phyloP scores from a whole-genome alignment of 1,140 invertebrate genomes.

The Hetaerina americana region DNA sequence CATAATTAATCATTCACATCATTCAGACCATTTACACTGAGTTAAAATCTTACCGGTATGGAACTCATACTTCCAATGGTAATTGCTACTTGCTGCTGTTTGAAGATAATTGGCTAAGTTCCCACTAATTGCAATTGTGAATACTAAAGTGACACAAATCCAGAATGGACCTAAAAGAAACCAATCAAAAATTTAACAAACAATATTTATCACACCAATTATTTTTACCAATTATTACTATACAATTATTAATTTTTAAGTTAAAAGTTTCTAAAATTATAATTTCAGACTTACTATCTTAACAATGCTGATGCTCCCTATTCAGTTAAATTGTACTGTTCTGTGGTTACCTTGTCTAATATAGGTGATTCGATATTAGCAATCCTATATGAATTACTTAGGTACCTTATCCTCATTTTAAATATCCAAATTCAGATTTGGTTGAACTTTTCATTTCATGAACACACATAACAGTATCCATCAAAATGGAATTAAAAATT shows the following conservation, averaged over 20 bases:
- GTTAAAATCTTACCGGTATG: slow-evolving; percentile 57
- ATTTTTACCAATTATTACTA: background rate
- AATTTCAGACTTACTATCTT: background rate
- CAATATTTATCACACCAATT: slow-evolving; percentile 3
- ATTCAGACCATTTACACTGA: too few relatives aligned
- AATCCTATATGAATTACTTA: too few relatives aligned
- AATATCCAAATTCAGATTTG: too few relatives aligned
- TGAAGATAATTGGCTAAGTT: slow-evolving; percentile 85
- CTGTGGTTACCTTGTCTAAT: too few relatives aligned
- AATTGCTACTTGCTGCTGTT: slow-evolving; percentile 38
- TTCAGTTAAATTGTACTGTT: too few relatives aligned
- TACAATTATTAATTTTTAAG: background rate
- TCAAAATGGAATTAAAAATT: too few relatives aligned
- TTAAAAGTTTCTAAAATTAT: background rate
- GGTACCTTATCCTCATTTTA: too few relatives aligned
- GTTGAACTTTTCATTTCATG: too few relatives aligned
- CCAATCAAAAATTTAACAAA: slow-evolving; percentile 9
- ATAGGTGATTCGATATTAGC: too few relatives aligned
- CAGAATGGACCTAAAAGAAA: slow-evolving; percentile 69
- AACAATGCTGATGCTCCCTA: too few relatives aligned
- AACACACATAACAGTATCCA: too few relatives aligned
- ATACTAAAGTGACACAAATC: slow-evolving; percentile 85
- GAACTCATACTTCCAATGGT: slow-evolving; percentile 86
- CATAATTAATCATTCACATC: too few relatives aligned
- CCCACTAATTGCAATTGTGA: slow-evolving; percentile 86